Conservation (phyloP, 2,888 invertebrate genomes). For the Leptinotarsa haldemani region DNA sequence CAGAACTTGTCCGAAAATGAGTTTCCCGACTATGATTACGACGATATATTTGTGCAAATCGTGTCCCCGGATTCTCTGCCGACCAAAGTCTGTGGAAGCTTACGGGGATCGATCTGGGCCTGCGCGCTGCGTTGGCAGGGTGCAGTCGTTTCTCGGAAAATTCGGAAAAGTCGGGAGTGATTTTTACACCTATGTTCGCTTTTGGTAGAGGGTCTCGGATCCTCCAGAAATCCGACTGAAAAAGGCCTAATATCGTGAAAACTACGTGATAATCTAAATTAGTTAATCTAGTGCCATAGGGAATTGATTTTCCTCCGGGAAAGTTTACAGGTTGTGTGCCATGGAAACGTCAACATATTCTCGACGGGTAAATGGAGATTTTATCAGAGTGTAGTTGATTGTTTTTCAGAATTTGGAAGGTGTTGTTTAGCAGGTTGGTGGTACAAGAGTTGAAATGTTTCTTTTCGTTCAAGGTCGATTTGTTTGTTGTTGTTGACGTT, state of each 20-base stretch:
- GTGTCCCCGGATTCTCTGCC: slow-evolving; percentile 11
- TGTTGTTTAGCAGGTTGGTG: background rate
- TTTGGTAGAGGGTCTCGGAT: slow-evolving; percentile 23
- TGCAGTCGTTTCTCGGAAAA: slow-evolving; percentile 38
- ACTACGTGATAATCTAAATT: slow-evolving; percentile 6
- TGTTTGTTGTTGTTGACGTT: background rate
- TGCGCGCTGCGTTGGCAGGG: slow-evolving; percentile 35
- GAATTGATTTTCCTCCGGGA: slow-evolving; percentile 13
- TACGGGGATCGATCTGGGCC: slow-evolving; percentile 31
- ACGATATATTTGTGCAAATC: slow-evolving; percentile 28
- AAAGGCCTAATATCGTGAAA: slow-evolving; percentile 24
- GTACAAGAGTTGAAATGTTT: too few relatives aligned
- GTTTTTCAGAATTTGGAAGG: background rate
- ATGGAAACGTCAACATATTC: slow-evolving; percentile 27
- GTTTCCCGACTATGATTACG: slow-evolving; percentile 35
- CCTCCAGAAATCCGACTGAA: slow-evolving; percentile 16
- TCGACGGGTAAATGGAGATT: slow-evolving; percentile 7
- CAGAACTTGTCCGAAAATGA: slow-evolving; percentile 34
- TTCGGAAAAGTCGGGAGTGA: slow-evolving; percentile 30
- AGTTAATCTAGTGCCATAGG: slow-evolving; percentile 5
- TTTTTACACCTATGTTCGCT: slow-evolving; percentile 33
- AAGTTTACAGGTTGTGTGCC: slow-evolving; percentile 22
- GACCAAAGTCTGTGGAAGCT: slow-evolving; percentile 9
- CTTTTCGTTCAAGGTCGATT: background rate
- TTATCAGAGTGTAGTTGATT: slow-evolving; percentile 2